phyloP scores from a whole-genome alignment of 2,797 vertebrate genomes.

The Merluccius polli region DNA sequence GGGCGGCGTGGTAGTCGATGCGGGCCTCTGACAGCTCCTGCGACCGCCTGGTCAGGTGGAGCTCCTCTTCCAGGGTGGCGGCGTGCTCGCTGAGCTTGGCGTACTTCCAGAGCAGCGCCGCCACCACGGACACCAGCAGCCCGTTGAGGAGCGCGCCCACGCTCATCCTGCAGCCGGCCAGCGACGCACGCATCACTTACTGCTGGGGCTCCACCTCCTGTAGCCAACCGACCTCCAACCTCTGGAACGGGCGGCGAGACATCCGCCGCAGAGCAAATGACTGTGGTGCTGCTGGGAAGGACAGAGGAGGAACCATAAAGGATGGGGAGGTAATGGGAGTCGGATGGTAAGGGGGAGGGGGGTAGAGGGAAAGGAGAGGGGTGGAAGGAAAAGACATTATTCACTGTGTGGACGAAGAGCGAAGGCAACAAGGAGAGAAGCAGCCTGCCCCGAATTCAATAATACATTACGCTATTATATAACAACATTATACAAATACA shows the following conservation, averaged over 20 bases:
- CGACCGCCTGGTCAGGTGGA: slow-evolving; percentile 79
- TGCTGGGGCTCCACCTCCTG: slow-evolving; percentile 58
- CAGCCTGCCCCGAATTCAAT: neutral
- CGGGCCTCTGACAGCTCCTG: slow-evolving; percentile 78
- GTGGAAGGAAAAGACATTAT: neutral
- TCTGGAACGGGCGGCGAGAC: slow-evolving; percentile 35
- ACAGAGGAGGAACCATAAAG: neutral
- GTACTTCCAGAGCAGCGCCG: slow-evolving; percentile 94
- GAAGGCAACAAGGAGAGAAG: neutral
- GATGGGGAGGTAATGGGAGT: neutral
- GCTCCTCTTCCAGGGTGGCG: slow-evolving; percentile 83
- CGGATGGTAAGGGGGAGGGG: neutral
- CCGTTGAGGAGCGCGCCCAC: slow-evolving; percentile 87
- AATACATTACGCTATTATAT: neutral
- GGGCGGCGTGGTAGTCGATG: slow-evolving; percentile 88
- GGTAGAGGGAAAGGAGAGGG: neutral
- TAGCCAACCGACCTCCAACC: slow-evolving; percentile 45
- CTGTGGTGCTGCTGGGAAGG: slow-evolving; percentile 7
- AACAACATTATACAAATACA: neutral
- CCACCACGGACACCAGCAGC: slow-evolving; percentile 87
- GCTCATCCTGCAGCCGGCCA: slow-evolving; percentile 83
- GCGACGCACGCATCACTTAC: slow-evolving; percentile 68
- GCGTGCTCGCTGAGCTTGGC: slow-evolving; percentile 83
- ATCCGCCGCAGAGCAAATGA: slow-evolving; percentile 27
- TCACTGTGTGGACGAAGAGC: neutral